phyloP scores from a whole-genome alignment of 2,113 vertebrate genomes.

The Sylvietta virens region DNA sequence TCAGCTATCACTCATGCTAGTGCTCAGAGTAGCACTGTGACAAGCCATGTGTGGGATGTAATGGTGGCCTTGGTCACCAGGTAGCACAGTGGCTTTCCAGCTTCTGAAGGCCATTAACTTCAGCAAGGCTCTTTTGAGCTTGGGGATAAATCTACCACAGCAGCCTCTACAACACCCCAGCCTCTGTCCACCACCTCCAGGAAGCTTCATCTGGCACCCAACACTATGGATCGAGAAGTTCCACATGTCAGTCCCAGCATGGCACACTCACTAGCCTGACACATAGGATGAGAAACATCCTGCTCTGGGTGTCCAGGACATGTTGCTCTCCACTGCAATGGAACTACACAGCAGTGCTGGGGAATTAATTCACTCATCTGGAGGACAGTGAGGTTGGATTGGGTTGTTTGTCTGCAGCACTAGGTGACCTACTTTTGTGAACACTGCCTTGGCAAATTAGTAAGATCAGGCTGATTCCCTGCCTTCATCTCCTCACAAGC shows the following conservation, averaged over 20 bases:
- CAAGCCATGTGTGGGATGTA: neutral
- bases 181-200: neutral
- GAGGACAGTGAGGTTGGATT: neutral
- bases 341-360: neutral
- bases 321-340: neutral
- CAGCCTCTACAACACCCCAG: neutral
- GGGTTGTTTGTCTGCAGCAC: neutral
- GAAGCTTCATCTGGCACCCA: neutral
- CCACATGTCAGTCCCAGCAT: fast-evolving
- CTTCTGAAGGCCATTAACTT: neutral
- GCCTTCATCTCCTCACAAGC: neutral
- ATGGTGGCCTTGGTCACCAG: neutral
- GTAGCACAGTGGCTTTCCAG: neutral
- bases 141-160: neutral
- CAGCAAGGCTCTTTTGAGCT: neutral
- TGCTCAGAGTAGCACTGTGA: neutral
- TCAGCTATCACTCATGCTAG: neutral
- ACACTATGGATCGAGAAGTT: fast-evolving
- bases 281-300: neutral
- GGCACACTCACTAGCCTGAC: neutral
- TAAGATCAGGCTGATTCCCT: neutral
- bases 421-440: neutral
- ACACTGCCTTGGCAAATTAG: neutral
- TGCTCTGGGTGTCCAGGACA: neutral
- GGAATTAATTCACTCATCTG: neutral